Base-by-base conservation (phyloP, 2,113 vertebrate species). In the Oryzias celebensis region DNA sequence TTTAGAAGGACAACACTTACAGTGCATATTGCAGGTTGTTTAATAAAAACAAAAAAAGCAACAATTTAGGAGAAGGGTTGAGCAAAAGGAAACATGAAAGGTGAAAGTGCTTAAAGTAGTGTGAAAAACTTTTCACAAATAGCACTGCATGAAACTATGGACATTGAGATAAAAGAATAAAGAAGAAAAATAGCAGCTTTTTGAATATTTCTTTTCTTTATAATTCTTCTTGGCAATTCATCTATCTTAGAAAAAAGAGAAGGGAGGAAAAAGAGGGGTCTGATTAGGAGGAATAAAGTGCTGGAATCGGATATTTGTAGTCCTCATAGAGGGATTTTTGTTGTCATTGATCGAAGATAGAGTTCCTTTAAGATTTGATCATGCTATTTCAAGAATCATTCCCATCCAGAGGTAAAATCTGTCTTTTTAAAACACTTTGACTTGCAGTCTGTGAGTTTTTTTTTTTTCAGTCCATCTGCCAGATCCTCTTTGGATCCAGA, bases 221-320 rank as follows among this genome's bases (percentile, higher is more conserved):
- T 67, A 82, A 81, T 72, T 66, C 75, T 63, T 86, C 71, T 57
- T 58, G 75, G 78, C 68, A 79, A 48, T 71, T 72, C 12, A 24
- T 81, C 70, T 68, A 52, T 84, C 43, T 71, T 75, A 62, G 67
- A 81, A 69, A 80, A 67, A 66, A 77, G 74, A 58, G 76, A 45
- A 65, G 62, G 59, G 43, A 70, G 24, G 23, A 47, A 62, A 20
- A 44, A 36, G 13, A 7, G 70, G 74, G 46, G 68, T 67, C 65
- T 52, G 66, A 70, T 67, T 10, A 52, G 1, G 81, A 71, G 36
- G 77, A 77, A 75, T 91, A 89, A 91, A 88, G 89, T 91, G 89
- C 89, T 77, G 71, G 79, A 87, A 77, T 79, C 64, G 80, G 70
- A 76, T 58, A 62, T 80, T 81, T 83, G 53, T 80, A 83, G 85